Base-by-base conservation (phyloP, 2,888 invertebrate genomes). In the Chrysotoxum bicinctum region DNA sequence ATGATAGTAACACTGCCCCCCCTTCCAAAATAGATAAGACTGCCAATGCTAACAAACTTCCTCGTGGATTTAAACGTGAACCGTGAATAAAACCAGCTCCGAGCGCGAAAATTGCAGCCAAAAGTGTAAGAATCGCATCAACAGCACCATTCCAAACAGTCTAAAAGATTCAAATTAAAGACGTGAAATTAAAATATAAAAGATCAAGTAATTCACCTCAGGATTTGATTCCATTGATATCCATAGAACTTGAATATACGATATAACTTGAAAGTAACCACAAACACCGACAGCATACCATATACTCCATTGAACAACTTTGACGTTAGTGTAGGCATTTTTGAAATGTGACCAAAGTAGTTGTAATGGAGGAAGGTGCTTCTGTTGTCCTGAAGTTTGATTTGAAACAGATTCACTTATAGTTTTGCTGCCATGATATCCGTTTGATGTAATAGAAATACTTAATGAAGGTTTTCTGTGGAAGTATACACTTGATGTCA, bases 271-370 rank as follows among this genome's bases (percentile, higher is more conserved):
- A 26, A 95, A 93, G 90, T 95, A 95, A 5, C 95, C 96, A 88
- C 95, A 95, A 8, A 95, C 94, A 0, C 95, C 94, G 21, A 95
- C 91, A 0, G 95, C 94, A 94, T 96, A 96, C 96, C 96, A 96
- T 8, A 96, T 84, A 1, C 96, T 96, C 96, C 96, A 96, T 89
- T 95, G 95, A 0, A 95, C 81, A 1, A 96, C 94, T 87, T 94
- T 93, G 1, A 88, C 87, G 89, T 94, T 94, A 0, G 93, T 92
- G 88, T 94, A 95, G 10, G 95, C 94, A 74, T 92, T 91, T 30
- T 92, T 88, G 87, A 95, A 94, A 88, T 95, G 95, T 52, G 90
- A 89, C 93, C 94, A 93, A 87, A 95, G 91, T 40, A 94, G 89
- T 9, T 88, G 83, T 81, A 89, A 87, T 0, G 91, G 88, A 0